Evolutionary conservation across 2,113 vertebrate species (phyloP), one percentile per base, ranked within the genome.

Genomic region (Centropristis striata): DNA sequence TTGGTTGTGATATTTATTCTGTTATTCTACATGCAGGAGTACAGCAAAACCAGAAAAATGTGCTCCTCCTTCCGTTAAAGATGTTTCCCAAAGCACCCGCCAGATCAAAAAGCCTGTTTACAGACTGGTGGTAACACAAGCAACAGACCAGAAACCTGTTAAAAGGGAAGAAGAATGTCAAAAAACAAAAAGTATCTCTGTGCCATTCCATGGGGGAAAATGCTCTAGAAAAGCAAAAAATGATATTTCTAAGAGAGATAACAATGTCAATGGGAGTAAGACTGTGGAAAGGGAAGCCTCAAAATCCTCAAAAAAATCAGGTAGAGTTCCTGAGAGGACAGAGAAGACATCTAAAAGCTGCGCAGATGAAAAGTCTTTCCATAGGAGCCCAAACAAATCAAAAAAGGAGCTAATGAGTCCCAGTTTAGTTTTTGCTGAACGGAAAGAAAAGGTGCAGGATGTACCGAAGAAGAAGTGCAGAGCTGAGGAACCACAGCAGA

Each of bases 101-200:
- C 71, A 54, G 5, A 78, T 85, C 50, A 93, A 88, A 90, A 90
- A 83, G 27, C 59, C 91, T 27, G 55, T 78, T 21, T 88, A 85
- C 75, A 90, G 39, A 64, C 28, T 36, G 53, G 0, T 21, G 64
- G 81, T 75, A 82, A 28, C 53, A 21, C 18, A 64, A 61, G 37
- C 70, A 74, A 57, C 53, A 66, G 46, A 81, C 59, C 65, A 71
- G 60, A 90, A 72, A 55, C 37, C 68, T 49, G 5, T 36, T 71
- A 28, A 46, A 44, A 75, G 81, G 27, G 28, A 78, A 5, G 47
- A 68, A 28, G 37, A 78, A 27, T 4, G 9, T 28, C 28, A 42
- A 65, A 78, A 71, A 73, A 39, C 15, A 41, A 71, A 74, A 71
- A 14, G 8, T 41, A 18, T 10, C 28, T 41, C 64, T 67, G 16